phyloP scores from a whole-genome alignment of 2,113 vertebrate genomes.

The Heptranchias perlo region DNA sequence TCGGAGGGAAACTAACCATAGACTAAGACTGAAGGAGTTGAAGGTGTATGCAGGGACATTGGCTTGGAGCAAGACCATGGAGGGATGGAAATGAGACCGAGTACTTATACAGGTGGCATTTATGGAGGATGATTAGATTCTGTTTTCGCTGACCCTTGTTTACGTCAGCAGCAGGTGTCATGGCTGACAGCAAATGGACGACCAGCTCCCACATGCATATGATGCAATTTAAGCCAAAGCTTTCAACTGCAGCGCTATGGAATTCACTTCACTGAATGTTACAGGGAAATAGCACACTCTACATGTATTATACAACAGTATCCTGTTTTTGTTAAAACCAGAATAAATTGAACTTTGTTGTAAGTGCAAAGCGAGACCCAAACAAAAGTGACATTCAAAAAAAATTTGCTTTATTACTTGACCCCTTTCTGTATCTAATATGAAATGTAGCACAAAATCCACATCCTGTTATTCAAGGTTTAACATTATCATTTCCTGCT shows the following conservation, averaged over 20 bases:
- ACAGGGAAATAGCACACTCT: not conserved
- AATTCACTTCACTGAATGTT: not conserved
- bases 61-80: not conserved
- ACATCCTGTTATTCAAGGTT: constrained; percentile 20
- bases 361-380: not conserved
- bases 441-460: constrained; percentile 4
- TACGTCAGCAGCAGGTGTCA: not conserved
- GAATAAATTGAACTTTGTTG: not conserved
- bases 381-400: not conserved
- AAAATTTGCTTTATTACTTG: not conserved
- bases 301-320: not conserved
- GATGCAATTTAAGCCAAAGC: not conserved
- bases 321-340: constrained; percentile 14
- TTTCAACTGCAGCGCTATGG: not conserved
- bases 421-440: not conserved
- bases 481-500: not conserved
- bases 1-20: not conserved
- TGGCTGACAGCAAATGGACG: not conserved
- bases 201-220: not conserved
- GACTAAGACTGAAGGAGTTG: too few species aligned
- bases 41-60: not conserved
- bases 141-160: not conserved
- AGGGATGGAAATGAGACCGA: not conserved
- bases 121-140: not conserved
- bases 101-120: constrained; percentile 1